Evolutionary conservation across 2,797 vertebrate species (phyloP), one percentile per base, ranked within the genome.

Genomic region (Brachymystax lenok): DNA sequence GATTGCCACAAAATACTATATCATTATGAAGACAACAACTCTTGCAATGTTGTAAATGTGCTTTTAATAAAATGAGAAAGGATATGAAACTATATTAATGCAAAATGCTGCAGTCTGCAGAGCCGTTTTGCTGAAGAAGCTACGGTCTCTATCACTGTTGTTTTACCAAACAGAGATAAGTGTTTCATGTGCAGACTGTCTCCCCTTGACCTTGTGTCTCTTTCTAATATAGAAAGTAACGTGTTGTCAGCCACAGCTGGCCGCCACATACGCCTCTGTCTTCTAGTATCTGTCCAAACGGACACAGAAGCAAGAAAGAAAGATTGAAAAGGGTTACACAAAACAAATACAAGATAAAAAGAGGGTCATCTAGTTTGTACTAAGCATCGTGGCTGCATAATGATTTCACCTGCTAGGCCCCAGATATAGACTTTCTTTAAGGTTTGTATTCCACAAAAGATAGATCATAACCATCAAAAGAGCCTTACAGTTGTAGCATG

Each of bases 171-270:
- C 1, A 59, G 27, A 75, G 3, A 79, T 63, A 68, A 68, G 28
- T 83, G 79, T 86, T 87, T 80, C 69, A 74, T 73, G 73, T 79
- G 46, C 27, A 63, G 4, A 1, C 14, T 5, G 30, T 70, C 80
- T 5, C 7, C 66, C 61, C 50, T 69, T 86, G 85, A 85, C 86
- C 89, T 90, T 86, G 80, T n/a, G 52, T 30, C 69, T 75, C 24
- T 70, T 66, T 76, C 33, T 33, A 24, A 6, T 35, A 27, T 52
- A 78, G 75, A 82, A 74, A 78, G 84, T n/a, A 74, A 81, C 78
- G 74, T 81, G 21, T 82, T 74, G 74, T 52, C 67, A 35, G 66
- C 46, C 63, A n/a, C 67, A 75, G 30, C 54, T 71, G 7, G 40
- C 17, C 33, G 16, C 14, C 59, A 33, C 54, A 79, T 5, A 73